phyloP scores from a whole-genome alignment of 2,113 vertebrate genomes.

The Cyphomyrus discorhynchus region DNA sequence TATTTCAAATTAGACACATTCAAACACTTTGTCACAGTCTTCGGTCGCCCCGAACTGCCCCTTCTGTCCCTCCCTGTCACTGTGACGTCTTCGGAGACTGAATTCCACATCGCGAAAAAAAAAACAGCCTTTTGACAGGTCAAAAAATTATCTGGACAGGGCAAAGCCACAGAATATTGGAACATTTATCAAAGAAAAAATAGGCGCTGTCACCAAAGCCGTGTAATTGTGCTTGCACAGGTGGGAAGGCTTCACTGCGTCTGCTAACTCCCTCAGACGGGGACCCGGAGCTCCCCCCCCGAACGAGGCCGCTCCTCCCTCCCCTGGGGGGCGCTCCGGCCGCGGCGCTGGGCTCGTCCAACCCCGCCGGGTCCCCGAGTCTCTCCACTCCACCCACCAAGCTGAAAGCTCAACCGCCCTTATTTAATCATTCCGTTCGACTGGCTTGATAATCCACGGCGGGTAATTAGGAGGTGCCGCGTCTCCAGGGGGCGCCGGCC shows the following conservation, averaged over 20 bases:
- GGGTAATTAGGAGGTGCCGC: neutral
- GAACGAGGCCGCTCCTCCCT: neutral
- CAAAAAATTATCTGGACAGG: conserved; percentile 18
- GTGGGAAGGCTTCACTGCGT: neutral
- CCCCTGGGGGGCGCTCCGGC: neutral
- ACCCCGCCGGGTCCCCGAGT: neutral
- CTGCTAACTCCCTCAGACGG: neutral
- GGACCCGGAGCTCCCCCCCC: neutral
- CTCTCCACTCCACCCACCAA: neutral
- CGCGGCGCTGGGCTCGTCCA: neutral
- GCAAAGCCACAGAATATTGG: conserved; percentile 6
- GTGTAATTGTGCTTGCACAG: neutral
- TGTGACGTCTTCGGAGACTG: neutral
- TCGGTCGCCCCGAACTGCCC: neutral
- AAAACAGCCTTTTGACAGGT: conserved; percentile 10
- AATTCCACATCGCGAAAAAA: neutral
- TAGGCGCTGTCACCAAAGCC: conserved; percentile 2
- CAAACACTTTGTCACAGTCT: neutral
- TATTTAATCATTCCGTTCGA: conserved; percentile 10
- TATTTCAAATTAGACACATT: neutral
- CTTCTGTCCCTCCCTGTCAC: neutral
- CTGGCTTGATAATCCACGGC: neutral
- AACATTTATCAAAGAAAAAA: conserved; percentile 24
- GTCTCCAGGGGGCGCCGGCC: neutral
- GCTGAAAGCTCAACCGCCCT: neutral